These are phyloP conservation scores for Pinctada fucata DNA, from an alignment of 2,888 invertebrate genomes.

Conservation along the genomic window DNA sequence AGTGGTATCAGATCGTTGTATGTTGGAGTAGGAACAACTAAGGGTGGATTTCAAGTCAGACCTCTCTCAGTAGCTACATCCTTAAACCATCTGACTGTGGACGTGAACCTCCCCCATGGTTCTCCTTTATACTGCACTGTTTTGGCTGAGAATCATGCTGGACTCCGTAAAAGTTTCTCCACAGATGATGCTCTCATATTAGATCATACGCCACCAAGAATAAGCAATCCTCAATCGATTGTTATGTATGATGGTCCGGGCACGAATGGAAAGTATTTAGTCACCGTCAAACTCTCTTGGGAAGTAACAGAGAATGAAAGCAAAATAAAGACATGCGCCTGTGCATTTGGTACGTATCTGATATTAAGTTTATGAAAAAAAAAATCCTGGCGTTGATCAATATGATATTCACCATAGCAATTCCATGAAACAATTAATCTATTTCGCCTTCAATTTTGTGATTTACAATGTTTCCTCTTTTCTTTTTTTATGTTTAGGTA, in stretches of 20 bases:
- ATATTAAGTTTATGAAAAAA: too few relatives aligned
- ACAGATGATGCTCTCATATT: constrained; percentile 35
- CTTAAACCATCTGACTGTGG: constrained; percentile 32
- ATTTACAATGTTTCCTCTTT: too few relatives aligned
- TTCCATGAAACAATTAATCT: too few relatives aligned
- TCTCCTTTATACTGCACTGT: constrained; percentile 45
- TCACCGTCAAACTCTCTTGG: constrained; percentile 5
- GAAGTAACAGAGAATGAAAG: constrained; percentile 16
- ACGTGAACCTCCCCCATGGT: constrained; percentile 43
- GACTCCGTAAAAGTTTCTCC: constrained; percentile 41
- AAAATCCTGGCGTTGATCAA: not conserved
- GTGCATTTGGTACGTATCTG: constrained; percentile 21
- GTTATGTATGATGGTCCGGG: not conserved
- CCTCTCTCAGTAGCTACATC: constrained; percentile 30
- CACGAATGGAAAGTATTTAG: not conserved
- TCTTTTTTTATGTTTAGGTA: not conserved
- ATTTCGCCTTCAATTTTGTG: too few relatives aligned
- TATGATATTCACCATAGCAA: too few relatives aligned
- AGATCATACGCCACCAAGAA: constrained; percentile 51
- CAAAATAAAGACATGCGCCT: constrained; percentile 4
- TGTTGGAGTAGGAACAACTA: constrained; percentile 48
- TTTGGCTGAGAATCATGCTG: constrained; percentile 52
- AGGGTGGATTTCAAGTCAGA: constrained; percentile 47
- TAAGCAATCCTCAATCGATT: constrained; percentile 3
- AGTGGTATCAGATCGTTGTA: constrained; percentile 35